Evolutionary conservation across 2,797 vertebrate genomes (phyloP), one percentile per base, ranked within the genome.

Genomic region (Margarornis squamiger): DNA sequence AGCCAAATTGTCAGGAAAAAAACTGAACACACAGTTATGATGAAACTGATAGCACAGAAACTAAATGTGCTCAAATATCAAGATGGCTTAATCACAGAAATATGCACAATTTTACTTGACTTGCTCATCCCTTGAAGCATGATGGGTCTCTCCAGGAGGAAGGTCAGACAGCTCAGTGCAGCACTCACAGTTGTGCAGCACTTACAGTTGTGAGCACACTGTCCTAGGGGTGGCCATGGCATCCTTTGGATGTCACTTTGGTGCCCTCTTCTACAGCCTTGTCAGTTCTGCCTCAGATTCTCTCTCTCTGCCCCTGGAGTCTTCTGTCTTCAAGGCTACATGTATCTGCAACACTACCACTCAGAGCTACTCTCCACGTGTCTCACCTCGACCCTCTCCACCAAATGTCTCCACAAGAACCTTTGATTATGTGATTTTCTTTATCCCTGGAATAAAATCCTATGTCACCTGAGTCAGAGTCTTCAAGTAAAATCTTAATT

Each of bases 271-370:
- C 29, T 45, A 26, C 41, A 45, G 9, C 10, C 27, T 19, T 52
- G 20, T 24, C 17, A 2, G 3, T 22, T 80, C 32, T 70, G 46
- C 29, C 38, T 65, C 2, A 0, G 3, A 20, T 87, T 19, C 5
- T 62, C 1, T 1, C 3, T 14, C 1, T 1, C 4, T 14, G 16
- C 2, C 4, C 30, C 16, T 34, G 8, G 16, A n/a, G 14, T 63
- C 15, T 75, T 3, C 43, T 34, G 4, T 68, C 24, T 62, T 55
- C 39, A 27, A 29, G 62, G 12, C 36, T 26, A 51, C 5, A 0
- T 17, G 2, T n/a, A 7, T 15, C n/a, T 76, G 21, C 14, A 54
- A 20, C 5, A 29, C 36, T 14, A 46, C 4, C 3, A 48, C 23
- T 80, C 55, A 34, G 22, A 72, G 38, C 14, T 58, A 21, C 14